A percentile compares a stretch with the other conserved stretches of the same genome.
Evolutionary conservation across 2,888 invertebrate species (phyloP).

Genomic region (Cosmopolites sordidus): DNA sequence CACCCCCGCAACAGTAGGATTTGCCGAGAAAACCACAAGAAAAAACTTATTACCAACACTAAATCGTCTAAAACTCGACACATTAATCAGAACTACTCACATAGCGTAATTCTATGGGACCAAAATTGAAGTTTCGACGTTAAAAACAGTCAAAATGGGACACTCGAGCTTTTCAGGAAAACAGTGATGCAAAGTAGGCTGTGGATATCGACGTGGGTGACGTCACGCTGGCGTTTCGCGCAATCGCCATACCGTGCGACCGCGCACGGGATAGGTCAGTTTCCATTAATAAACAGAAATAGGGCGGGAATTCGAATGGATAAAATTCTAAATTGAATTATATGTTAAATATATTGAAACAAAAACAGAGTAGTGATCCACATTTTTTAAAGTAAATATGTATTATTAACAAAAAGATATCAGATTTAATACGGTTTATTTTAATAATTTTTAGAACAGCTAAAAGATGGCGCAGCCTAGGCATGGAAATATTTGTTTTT

Average conservation of each 20-base stretch:
- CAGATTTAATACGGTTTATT: too few relatives aligned
- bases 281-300: constrained; percentile 37
- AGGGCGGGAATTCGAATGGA: constrained; percentile 3
- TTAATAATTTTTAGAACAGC: too few relatives aligned
- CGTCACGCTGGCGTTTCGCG: constrained; percentile 46
- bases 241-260: constrained; percentile 40
- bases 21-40: too few relatives aligned
- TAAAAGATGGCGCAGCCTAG: too few relatives aligned
- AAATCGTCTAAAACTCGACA: too few relatives aligned
- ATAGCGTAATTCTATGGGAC: constrained; percentile 15
- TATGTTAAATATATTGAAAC: too few relatives aligned
- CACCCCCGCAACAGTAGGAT: background rate
- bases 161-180: constrained; percentile 20
- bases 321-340: too few relatives aligned
- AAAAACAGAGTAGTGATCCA: too few relatives aligned
- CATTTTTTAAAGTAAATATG: too few relatives aligned
- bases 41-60: too few relatives aligned
- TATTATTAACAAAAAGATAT: too few relatives aligned
- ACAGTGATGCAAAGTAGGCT: constrained; percentile 21
- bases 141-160: constrained; percentile 11
- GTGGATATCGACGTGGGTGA: constrained; percentile 43
- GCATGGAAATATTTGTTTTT: too few relatives aligned
- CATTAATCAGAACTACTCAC: constrained; percentile 11
- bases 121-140: constrained; percentile 6
- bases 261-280: constrained; percentile 40